Evolutionary conservation across 2,113 vertebrate genomes (phyloP), one percentile per base, ranked within the genome.

Genomic region (Burhinus oedicnemus): DNA sequence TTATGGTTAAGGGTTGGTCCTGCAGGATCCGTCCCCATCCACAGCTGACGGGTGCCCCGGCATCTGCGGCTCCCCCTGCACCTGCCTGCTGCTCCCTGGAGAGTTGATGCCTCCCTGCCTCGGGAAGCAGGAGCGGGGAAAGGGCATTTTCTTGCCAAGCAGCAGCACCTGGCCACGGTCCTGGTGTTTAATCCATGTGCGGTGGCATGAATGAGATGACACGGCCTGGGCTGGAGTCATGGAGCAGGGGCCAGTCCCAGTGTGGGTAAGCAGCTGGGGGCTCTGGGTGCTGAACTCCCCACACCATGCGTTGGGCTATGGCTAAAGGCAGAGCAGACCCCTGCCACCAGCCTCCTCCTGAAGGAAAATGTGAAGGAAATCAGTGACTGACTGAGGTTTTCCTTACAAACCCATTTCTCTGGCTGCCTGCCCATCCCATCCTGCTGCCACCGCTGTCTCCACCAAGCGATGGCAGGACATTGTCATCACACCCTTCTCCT

Each of bases 221-320:
- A 22, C 2, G 45, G 80, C n/a, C 47, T 27, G 38, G 58, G 15
- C 61, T 83, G 58, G 68, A 80, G 81, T 17, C 51, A 49, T 0
- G 0, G 66, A 36, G 29, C 21, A 18, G 64, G 11, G 14, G 10
- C 55, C 44, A 27, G 29, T 29, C 44, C n/a, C 1, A 4, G 14
- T 2, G 16, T 14, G 47, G 47, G 57, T 3, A 6, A 78, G 65
- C 38, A 36, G 65, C 15, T 23, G 17, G 49, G 38, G 36, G 27
- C 55, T 91, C 36, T 21, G 78, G 55, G 42, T 70, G 61, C 74
- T 49, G 38, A 49, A 20, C 45, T 52, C 23, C 34, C 44, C 5
- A 4, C 2, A 5, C 11, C 0, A 0, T 15, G 14, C 5, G 2
- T 7, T 70, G 83, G 83, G 20, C 40, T 76, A 68, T 0, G 8